These are phyloP conservation scores for Ceuthmochares aereus DNA, from an alignment of 2,113 vertebrate genomes.

Conservation along the genomic window DNA sequence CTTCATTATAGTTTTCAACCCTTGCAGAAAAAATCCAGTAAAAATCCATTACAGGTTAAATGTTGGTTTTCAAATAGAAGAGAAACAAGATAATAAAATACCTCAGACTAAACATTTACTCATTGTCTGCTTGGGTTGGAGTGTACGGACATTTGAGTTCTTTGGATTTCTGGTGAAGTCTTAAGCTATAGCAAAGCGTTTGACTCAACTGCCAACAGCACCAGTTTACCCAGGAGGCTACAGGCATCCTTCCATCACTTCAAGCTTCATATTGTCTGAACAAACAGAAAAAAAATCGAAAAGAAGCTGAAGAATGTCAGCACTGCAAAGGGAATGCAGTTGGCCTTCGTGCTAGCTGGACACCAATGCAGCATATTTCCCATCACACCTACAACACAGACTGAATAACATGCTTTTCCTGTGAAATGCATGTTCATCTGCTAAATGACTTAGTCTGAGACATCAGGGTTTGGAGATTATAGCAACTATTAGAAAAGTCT, in stretches of 20 bases:
- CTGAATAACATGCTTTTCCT: background rate
- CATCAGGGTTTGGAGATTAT: background rate
- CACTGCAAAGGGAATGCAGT: background rate
- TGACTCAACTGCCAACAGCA: slow-evolving; percentile 41
- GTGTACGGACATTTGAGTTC: slow-evolving; percentile 17
- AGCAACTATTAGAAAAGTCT: slow-evolving; percentile 11
- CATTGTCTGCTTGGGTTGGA: slow-evolving; percentile 61
- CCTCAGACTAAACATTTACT: slow-evolving; percentile 79
- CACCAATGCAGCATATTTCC: background rate
- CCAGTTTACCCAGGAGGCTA: slow-evolving; percentile 44
- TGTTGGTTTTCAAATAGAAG: slow-evolving; percentile 53
- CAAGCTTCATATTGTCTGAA: slow-evolving; percentile 64
- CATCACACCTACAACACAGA: slow-evolving; percentile 39
- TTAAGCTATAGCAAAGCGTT: slow-evolving; percentile 44
- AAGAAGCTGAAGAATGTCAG: slow-evolving; percentile 72
- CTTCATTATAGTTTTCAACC: slow-evolving; percentile 9
- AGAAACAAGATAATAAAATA: slow-evolving; percentile 70
- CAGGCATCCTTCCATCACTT: slow-evolving; percentile 62
- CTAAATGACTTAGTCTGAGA: background rate
- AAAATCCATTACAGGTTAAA: slow-evolving; percentile 18
- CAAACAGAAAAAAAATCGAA: slow-evolving; percentile 68
- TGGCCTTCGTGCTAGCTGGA: slow-evolving; percentile 1
- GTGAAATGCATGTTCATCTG: slow-evolving; percentile 18
- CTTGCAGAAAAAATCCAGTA: background rate
- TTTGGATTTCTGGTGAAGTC: slow-evolving; percentile 48